phyloP scores from a whole-genome alignment of 2,888 invertebrate genomes.

The Tachina grossa region DNA sequence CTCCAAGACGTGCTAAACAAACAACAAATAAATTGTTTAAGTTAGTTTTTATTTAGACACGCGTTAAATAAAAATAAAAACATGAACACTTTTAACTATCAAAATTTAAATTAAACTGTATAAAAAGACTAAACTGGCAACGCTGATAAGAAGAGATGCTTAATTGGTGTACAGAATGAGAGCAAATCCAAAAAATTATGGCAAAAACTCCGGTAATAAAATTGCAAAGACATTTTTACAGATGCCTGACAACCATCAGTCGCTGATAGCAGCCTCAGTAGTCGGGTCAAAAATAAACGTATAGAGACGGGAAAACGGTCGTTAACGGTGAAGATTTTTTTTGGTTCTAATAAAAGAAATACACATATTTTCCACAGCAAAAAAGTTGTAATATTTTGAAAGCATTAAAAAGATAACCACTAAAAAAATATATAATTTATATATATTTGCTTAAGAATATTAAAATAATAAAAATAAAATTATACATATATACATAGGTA shows the following conservation, averaged over 20 bases:
- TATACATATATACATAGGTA: too few relatives aligned
- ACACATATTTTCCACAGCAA: conserved; percentile 27
- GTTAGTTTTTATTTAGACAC: too few relatives aligned
- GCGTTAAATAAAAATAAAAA: too few relatives aligned
- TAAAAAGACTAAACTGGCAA: not conserved
- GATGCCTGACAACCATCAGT: conserved; percentile 72
- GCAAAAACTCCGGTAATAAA: conserved; percentile 54
- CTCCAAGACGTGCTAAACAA: too few relatives aligned
- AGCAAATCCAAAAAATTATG: conserved; percentile 26
- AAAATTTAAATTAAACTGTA: not conserved
- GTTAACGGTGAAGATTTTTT: conserved; percentile 60
- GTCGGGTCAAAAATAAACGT: conserved; percentile 66
- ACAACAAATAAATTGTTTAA: too few relatives aligned
- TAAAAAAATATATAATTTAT: conserved; percentile 7
- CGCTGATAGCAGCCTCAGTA: conserved; percentile 72
- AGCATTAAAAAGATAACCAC: not conserved
- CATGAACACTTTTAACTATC: too few relatives aligned
- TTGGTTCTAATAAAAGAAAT: conserved; percentile 31
- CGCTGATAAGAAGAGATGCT: conserved; percentile 54
- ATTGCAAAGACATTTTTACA: conserved; percentile 50
- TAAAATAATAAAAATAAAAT: not conserved
- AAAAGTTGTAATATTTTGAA: conserved; percentile 28
- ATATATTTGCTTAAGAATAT: conserved; percentile 18
- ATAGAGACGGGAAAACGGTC: conserved; percentile 66
- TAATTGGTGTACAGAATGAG: conserved; percentile 17